Percentiles rank a stretch among this genome's conserved stretches.
Evolutionary conservation across 1,140 invertebrate species (phyloP).

Genomic region (Ganaspis sp.): DNA sequence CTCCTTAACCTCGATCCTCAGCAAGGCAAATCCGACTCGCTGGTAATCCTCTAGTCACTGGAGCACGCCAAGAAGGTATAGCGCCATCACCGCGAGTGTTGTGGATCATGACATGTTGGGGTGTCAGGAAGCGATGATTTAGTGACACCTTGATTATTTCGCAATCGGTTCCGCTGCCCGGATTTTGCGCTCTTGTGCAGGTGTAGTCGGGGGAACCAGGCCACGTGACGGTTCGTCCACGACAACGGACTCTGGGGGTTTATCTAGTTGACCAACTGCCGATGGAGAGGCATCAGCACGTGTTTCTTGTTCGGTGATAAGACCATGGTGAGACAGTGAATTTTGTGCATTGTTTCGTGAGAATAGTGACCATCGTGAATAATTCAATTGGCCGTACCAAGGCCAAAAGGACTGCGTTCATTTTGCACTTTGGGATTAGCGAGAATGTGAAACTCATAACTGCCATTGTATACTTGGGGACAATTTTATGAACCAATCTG

Average conservation of each 20-base stretch:
- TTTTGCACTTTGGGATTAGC: no score
- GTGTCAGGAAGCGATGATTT: neutral
- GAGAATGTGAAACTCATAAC: no score
- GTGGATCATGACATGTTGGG: neutral
- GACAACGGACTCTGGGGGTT: neutral
- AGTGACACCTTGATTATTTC: no score
- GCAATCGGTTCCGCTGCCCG: neutral
- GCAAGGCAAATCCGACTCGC: neutral
- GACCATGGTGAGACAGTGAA: neutral
- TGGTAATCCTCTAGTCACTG: neutral
- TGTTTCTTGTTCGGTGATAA: slow-evolving; percentile 23
- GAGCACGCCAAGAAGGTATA: no score
- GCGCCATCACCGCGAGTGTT: neutral
- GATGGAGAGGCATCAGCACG: slow-evolving; percentile 18
- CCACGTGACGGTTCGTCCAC: slow-evolving; percentile 2
- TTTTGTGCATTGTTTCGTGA: neutral
- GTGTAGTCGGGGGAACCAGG: neutral
- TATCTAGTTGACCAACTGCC: neutral
- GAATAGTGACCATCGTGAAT: neutral
- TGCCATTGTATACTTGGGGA: no score
- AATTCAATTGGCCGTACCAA: no score
- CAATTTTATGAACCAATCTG: no score
- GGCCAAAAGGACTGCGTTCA: no score
- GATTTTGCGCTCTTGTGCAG: neutral
- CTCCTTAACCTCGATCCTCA: slow-evolving; percentile 10